Conservation (phyloP, 2,888 invertebrate species). For the Habroteleia sp. region DNA sequence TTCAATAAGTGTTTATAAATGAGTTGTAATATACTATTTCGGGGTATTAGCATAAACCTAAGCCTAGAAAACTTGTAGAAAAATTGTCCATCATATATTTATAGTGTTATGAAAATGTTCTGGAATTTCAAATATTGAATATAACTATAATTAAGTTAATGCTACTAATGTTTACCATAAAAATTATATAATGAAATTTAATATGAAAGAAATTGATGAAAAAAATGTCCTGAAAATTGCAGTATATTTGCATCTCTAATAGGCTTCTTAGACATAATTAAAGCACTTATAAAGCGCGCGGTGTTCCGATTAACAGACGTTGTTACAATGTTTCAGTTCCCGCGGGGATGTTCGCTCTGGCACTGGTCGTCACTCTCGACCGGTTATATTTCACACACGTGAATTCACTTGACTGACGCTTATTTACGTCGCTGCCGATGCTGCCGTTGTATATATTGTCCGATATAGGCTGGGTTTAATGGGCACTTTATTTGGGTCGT, state of each 20-base stretch:
- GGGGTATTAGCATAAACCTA: too few relatives aligned
- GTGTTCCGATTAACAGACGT: conserved; percentile 44
- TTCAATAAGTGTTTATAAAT: too few relatives aligned
- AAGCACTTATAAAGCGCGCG: conserved; percentile 18
- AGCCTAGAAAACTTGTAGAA: too few relatives aligned
- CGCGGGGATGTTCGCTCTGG: conserved; percentile 42
- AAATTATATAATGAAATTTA: too few relatives aligned
- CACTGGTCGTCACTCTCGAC: conserved; percentile 53
- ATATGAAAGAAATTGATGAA: too few relatives aligned
- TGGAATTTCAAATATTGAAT: too few relatives aligned
- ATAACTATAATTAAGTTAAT: too few relatives aligned
- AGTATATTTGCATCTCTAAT: conserved; percentile 28
- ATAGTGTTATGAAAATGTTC: too few relatives aligned
- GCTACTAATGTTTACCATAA: too few relatives aligned
- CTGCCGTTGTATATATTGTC: conserved; percentile 54
- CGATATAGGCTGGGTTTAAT: conserved; percentile 51
- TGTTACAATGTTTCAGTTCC: conserved; percentile 49
- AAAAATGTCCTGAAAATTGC: too few relatives aligned
- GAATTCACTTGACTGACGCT: conserved; percentile 58
- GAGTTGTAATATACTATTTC: too few relatives aligned
- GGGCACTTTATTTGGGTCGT: conserved; percentile 58
- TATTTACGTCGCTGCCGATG: conserved; percentile 57
- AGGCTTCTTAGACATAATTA: conserved; percentile 31
- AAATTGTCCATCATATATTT: too few relatives aligned
- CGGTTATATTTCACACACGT: conserved; percentile 61